These are phyloP conservation scores for Chloroceryle inda DNA, from an alignment of 2,797 vertebrate genomes.

Conservation along the genomic window DNA sequence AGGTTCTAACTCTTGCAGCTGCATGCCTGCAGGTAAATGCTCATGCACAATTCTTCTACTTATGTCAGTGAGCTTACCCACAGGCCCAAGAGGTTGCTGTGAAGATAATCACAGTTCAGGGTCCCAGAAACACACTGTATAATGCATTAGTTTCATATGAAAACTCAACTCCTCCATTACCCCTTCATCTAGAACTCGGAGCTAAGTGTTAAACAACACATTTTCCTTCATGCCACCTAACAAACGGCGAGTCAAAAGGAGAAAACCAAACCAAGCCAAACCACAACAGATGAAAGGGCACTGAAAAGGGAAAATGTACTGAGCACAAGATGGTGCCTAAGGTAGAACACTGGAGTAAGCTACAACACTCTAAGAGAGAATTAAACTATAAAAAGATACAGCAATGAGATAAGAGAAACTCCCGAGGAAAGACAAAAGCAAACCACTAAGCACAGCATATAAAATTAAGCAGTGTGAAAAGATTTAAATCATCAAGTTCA, in stretches of 20 bases:
- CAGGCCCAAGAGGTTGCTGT: background rate
- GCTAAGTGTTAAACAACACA: background rate
- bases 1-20: background rate
- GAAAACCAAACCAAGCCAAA: too few relatives aligned
- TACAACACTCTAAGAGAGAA: background rate
- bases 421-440: background rate
- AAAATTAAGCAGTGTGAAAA: background rate
- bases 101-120: background rate
- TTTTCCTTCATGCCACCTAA: background rate
- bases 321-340: background rate
- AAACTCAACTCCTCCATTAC: background rate
- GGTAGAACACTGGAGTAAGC: background rate
- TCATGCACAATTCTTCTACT: background rate
- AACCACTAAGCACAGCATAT: background rate
- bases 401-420: background rate
- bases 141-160: background rate
- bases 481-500: background rate
- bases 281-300: background rate
- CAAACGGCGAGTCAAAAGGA: background rate
- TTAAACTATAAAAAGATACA: background rate
- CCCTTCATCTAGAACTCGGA: background rate
- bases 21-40: background rate
- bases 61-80: background rate
- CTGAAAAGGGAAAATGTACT: background rate
- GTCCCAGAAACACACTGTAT: background rate